Conservation (phyloP, 2,113 vertebrate genomes). For the Axis porcinus region DNA sequence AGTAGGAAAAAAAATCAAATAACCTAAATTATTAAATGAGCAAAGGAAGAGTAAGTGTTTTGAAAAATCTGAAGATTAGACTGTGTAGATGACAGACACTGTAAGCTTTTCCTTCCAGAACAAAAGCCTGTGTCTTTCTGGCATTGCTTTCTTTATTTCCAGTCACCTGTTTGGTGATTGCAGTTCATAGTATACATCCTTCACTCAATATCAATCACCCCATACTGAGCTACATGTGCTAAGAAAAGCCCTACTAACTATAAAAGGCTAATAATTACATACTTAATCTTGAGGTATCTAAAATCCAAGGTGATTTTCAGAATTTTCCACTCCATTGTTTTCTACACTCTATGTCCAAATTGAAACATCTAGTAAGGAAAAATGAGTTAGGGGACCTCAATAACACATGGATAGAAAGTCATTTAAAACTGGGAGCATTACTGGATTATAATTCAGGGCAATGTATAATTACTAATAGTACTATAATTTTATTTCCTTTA, state of each 20-base stretch:
- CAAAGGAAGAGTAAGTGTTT: neutral
- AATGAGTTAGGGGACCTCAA: neutral
- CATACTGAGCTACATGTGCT: neutral
- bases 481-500: neutral
- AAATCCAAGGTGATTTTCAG: neutral
- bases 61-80: neutral
- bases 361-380: neutral
- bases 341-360: neutral
- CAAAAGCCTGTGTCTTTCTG: neutral
- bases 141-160: neutral
- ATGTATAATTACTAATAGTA: neutral
- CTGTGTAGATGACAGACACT: neutral
- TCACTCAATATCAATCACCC: neutral
- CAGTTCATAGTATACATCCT: neutral
- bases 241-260: neutral
- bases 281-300: neutral
- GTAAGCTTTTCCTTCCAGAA: neutral
- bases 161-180: neutral
- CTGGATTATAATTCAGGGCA: neutral
- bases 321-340: neutral
- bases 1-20: neutral
- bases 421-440: neutral
- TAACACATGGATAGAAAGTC: neutral
- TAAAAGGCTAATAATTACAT: neutral
- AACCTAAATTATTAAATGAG: neutral